phyloP scores from a whole-genome alignment of 2,797 vertebrate genomes.

The Tapera naevia region DNA sequence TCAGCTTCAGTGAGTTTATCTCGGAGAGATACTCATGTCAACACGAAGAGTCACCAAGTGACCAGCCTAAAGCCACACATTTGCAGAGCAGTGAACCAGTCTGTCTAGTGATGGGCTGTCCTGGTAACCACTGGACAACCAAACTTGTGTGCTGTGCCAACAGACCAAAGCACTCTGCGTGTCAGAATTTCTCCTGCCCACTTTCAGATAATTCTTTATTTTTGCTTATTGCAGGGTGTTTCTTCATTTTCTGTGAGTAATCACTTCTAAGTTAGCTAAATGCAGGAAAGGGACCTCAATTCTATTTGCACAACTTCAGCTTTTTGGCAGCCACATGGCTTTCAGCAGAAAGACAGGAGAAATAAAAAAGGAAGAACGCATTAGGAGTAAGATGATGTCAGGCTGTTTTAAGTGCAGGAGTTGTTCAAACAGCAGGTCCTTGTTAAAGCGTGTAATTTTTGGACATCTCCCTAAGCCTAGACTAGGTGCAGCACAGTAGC shows the following conservation, averaged over 20 bases:
- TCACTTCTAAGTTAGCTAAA: background rate
- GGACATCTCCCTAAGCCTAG: background rate
- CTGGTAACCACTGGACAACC: background rate
- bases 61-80: background rate
- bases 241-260: background rate
- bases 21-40: background rate
- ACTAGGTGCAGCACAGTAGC: background rate
- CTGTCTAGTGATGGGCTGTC: background rate
- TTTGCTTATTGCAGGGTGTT: background rate
- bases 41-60: background rate
- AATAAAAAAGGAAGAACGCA: background rate
- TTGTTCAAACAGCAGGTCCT: constrained; percentile 13
- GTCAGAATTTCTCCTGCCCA: background rate
- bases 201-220: background rate
- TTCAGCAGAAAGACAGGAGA: background rate
- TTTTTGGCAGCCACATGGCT: background rate
- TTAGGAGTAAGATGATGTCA: constrained; percentile 13
- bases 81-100: background rate
- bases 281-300: background rate
- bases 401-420: background rate
- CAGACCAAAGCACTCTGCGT: fast-evolving
- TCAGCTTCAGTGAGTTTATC: background rate
- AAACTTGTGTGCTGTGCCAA: background rate
- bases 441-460: constrained; percentile 30
- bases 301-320: background rate